These are phyloP conservation scores for Clarias laeviceps DNA, from an alignment of 2,797 vertebrate species.

Conservation along the genomic window DNA sequence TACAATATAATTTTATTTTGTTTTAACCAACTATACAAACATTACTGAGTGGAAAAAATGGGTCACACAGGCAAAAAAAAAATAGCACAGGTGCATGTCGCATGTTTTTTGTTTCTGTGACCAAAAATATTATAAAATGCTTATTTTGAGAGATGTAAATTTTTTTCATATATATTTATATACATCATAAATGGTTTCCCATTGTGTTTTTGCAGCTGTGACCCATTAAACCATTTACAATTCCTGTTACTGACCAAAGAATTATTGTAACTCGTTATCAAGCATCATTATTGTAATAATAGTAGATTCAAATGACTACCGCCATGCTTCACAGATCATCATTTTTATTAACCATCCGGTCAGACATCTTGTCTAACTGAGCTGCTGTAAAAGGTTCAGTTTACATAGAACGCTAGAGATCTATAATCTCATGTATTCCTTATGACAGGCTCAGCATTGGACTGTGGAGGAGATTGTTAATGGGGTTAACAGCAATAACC, in stretches of 20 bases:
- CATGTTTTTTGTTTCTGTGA: too few species aligned
- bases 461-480: conserved; percentile 90
- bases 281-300: background rate
- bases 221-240: background rate
- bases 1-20: too few species aligned
- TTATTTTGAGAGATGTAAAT: too few species aligned
- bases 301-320: background rate
- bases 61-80: too few species aligned
- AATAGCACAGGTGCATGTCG: too few species aligned
- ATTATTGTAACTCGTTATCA: background rate
- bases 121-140: too few species aligned
- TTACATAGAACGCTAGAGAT: background rate
- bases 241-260: background rate
- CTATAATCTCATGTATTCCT: background rate
- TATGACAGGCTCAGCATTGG: conserved; percentile 82
- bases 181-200: too few species aligned
- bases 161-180: too few species aligned
- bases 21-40: too few species aligned
- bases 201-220: too few species aligned
- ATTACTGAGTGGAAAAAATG: too few species aligned
- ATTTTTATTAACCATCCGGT: background rate
- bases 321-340: background rate
- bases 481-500: conserved; percentile 79
- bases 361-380: background rate
- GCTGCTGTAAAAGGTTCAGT: too few species aligned